A percentile compares a stretch with the other conserved stretches of the same genome.
These are phyloP conservation scores for Eilema depressum DNA, from an alignment of 2,888 invertebrate genomes.

Conservation along the genomic window DNA sequence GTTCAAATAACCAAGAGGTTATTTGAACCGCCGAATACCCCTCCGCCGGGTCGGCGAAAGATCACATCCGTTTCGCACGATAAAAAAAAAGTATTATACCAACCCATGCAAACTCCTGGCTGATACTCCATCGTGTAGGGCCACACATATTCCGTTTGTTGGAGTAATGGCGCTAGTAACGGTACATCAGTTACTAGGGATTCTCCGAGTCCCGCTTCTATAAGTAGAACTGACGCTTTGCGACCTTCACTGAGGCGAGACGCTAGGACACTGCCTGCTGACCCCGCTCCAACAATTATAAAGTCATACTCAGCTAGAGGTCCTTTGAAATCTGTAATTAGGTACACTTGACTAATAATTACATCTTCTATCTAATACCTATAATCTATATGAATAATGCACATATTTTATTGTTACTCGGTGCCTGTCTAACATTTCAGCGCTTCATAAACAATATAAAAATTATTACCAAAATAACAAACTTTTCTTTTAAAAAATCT, in stretches of 20 bases:
- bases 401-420: not conserved
- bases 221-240: conserved; percentile 77
- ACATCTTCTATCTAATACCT: not conserved
- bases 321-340: conserved; percentile 70
- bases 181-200: conserved; percentile 78
- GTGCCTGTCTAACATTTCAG: too few species aligned
- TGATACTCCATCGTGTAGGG: conserved; percentile 86
- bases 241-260: conserved; percentile 80
- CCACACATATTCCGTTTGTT: conserved; percentile 81
- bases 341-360: not conserved
- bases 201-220: conserved; percentile 83
- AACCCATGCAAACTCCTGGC: conserved; percentile 82
- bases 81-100: conserved; percentile 7
- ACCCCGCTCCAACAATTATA: conserved; percentile 85
- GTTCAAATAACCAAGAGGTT: too few species aligned
- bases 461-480: too few species aligned
- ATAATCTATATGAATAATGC: not conserved
- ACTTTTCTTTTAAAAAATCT: too few species aligned
- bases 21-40: too few species aligned
- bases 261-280: conserved; percentile 85
- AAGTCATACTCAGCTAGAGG: conserved; percentile 79
- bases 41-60: too few species aligned
- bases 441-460: too few species aligned
- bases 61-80: too few species aligned
- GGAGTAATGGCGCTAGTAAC: conserved; percentile 75